phyloP scores from a whole-genome alignment of 2,113 vertebrate species.

The Equus przewalskii region DNA sequence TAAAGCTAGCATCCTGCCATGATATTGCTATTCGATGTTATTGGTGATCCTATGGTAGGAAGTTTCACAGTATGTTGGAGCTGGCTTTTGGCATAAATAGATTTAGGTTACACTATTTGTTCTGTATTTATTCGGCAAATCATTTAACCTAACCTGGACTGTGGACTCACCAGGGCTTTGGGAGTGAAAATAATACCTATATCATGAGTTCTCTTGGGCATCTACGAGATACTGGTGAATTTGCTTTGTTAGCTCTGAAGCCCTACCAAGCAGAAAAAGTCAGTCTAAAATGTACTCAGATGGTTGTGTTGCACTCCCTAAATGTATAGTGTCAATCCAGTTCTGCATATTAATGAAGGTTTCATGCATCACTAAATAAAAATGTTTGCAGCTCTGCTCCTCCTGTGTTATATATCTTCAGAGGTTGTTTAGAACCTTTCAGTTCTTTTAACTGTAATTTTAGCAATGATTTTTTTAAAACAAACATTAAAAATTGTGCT shows the following conservation, averaged over 20 bases:
- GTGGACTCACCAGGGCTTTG: not conserved
- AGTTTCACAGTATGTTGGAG: not conserved
- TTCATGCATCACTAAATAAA: slow-evolving; percentile 2
- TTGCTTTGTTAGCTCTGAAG: not conserved
- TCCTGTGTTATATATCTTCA: not conserved
- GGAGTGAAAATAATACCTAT: not conserved
- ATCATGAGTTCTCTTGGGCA: not conserved
- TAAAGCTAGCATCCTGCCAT: not conserved
- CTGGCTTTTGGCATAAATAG: not conserved
- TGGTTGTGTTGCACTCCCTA: not conserved
- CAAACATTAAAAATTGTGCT: not conserved
- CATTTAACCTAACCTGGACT: not conserved
- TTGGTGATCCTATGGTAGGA: not conserved
- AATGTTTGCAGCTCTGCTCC: not conserved
- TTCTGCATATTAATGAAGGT: not conserved
- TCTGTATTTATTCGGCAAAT: not conserved
- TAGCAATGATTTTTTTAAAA: not conserved
- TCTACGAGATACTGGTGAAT: not conserved
- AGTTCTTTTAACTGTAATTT: slow-evolving; percentile 21
- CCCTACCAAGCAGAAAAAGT: not conserved
- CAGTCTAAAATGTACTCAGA: not conserved
- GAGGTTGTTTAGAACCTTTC: not conserved
- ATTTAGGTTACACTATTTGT: not conserved
- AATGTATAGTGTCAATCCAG: not conserved
- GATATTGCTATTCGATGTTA: not conserved